phyloP scores from a whole-genome alignment of 2,797 vertebrate genomes.

The Gallinago solitaria region DNA sequence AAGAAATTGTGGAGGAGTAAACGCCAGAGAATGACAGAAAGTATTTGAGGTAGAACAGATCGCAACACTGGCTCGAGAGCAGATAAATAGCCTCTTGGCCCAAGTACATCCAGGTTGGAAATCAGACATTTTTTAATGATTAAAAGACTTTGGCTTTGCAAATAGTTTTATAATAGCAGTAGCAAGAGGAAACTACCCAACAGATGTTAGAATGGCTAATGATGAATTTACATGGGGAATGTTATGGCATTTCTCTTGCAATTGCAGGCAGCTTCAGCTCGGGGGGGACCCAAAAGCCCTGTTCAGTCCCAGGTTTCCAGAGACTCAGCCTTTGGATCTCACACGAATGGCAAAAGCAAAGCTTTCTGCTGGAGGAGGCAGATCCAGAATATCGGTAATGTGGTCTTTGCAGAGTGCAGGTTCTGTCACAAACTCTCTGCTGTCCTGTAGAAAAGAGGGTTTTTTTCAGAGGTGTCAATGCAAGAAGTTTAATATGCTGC shows the following conservation, averaged over 20 bases:
- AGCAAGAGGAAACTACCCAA: neutral
- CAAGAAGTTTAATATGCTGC: neutral
- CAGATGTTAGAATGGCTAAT: neutral
- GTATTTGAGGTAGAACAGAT: neutral
- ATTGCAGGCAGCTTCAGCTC: neutral
- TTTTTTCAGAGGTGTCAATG: neutral
- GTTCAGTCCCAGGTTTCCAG: neutral
- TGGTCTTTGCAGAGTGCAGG: neutral
- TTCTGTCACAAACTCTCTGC: neutral
- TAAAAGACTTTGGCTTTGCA: neutral
- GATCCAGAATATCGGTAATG: neutral
- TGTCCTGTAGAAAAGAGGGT: neutral
- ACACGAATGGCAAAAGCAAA: neutral
- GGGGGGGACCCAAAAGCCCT: neutral
- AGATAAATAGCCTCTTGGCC: neutral
- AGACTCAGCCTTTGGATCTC: neutral
- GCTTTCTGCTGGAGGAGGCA: neutral
- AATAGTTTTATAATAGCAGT: neutral
- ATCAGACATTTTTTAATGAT: neutral
- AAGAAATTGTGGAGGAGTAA: neutral
- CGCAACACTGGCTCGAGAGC: fast-evolving
- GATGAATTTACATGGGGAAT: neutral
- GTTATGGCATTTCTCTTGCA: neutral
- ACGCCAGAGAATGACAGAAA: neutral
- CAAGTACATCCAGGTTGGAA: neutral